Percentiles rank a stretch among this genome's conserved stretches.
These are phyloP conservation scores for Synergus umbraculus DNA, from an alignment of 2,888 invertebrate genomes.

Conservation along the genomic window DNA sequence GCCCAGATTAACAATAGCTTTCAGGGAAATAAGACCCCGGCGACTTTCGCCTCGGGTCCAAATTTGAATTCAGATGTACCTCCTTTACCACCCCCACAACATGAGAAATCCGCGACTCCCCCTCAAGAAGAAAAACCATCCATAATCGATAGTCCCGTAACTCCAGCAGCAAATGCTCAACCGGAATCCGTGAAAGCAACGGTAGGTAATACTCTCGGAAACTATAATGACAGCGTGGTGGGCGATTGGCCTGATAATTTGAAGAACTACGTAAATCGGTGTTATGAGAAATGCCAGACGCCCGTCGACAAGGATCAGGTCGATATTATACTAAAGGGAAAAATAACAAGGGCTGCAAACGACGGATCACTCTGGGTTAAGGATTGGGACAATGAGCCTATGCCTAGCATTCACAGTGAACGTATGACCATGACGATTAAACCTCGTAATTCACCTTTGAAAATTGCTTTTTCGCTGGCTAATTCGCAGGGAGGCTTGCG, in stretches of 20 bases:
- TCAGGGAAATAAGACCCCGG: constrained; percentile 65
- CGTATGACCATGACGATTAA: constrained; percentile 84
- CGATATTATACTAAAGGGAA: constrained; percentile 95
- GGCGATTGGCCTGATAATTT: constrained; percentile 89
- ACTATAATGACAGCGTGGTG: constrained; percentile 77
- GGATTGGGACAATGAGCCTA: constrained; percentile 96
- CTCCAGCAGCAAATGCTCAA: constrained; percentile 52
- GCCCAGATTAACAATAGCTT: constrained; percentile 77
- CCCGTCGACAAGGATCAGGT: constrained; percentile 95
- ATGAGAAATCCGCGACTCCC: constrained; percentile 76
- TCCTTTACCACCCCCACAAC: constrained; percentile 79
- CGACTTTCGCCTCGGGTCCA: constrained; percentile 60
- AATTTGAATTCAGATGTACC: constrained; percentile 75
- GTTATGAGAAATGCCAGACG: constrained; percentile 93
- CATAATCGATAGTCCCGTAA: constrained; percentile 70
- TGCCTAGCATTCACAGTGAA: constrained; percentile 92
- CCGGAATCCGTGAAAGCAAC: constrained; percentile 60
- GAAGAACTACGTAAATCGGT: constrained; percentile 92
- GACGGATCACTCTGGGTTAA: constrained; percentile 92
- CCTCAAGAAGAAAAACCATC: constrained; percentile 79
- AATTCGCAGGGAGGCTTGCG: constrained; percentile 64
- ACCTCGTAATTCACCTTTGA: constrained; percentile 79
- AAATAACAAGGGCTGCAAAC: constrained; percentile 93
- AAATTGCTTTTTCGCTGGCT: constrained; percentile 61
- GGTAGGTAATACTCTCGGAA: constrained; percentile 64